Evolutionary conservation across 2,113 vertebrate genomes (phyloP), one percentile per base, ranked within the genome.

Genomic region (Chrysochloris asiatica): DNA sequence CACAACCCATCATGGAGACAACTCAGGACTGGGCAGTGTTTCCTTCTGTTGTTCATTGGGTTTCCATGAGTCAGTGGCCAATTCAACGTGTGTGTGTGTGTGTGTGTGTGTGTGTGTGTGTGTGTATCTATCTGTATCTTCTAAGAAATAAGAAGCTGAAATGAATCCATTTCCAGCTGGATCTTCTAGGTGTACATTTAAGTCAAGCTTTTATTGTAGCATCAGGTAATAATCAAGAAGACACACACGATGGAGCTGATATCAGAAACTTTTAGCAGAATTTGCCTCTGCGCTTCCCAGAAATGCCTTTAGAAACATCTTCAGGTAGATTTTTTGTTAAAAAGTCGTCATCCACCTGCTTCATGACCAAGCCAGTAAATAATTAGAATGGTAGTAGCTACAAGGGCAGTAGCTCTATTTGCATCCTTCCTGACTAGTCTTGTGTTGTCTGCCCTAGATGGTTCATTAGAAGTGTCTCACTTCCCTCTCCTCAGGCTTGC

Each of bases 381-480:
- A 81, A 79, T 26, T 59, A 76, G 10, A 12, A 38, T 33, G 30
- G 38, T 19, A 65, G 1, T 17, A 67, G 89, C 77, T 26, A 2
- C 73, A 63, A 54, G 72, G 33, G 0, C 24, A 30, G 8, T 24
- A 47, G 26, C 0, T 0, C 8, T 30, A 24, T 61, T 63, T 72
- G 24, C 85, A 76, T 76, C 56, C 28, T 86, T 75, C 30, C 33
- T 96, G 84, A 90, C 77, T 88, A 0, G 0, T 83, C 63, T 28
- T 61, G 38, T 69, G 89, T 96, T 95, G 89, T 97, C 96, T 88
- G 14, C 0, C 41, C 22, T 48, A 30, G 59, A 45, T 63, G 91
- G 94, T 91, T 95, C 95, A 93, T 96, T 93, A 91, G 76, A 95
- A 95, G 92, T 76, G 59, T 91, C 93, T 95, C 79, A 77, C 61